Evolutionary conservation across 92 coral and sea anemone genomes (phyloP), one percentile per base, ranked within the genome.

Genomic region (Zoanthus gigantus): DNA sequence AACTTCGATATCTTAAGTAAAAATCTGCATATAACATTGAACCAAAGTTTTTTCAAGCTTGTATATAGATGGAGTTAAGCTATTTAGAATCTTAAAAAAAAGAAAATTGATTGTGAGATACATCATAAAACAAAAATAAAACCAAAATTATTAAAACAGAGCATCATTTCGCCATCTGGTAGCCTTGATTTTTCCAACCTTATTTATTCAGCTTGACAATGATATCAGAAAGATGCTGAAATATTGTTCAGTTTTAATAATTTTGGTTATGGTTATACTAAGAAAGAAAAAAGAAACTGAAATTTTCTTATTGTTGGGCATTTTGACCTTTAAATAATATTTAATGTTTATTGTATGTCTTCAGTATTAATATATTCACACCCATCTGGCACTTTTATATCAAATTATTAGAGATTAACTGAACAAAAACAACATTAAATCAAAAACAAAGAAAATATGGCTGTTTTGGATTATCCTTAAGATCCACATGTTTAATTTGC

Each of bases 361-460:
- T 66, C 72, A n/a, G 72, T 66, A 66, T 66, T 66, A 66, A 66
- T 66, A 66, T 66, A 66, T 66, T 66, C 29, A 66, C 72, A 66
- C 72, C 72, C 72, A 17, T 66, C 72, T n/a, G 72, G 34, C 72
- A 66, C 72, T 66, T 66, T 29, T 29, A 66, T 28, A 23, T 67
- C 73, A 67, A 67, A 30, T 67, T 67, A 10, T 67, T 67, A 67
- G 37, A 67, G 37, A 66, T 67, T 23, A 67, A 67, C 32, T 67
- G 73, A 67, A 67, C 37, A 67, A 67, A 67, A 23, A 7, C 73
- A 67, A 67, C 73, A 66, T 66, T 0, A 58, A 58, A 58, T 58
- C 65, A 67, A 67, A 67, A 67, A 67, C 73, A 67, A 67, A 30
- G 73, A 67, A 67, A 67, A 67, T 67, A 67, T 67, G 37, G 10